Conservation (phyloP, 1,140 invertebrate genomes). For the Arctopsyche grandis region DNA sequence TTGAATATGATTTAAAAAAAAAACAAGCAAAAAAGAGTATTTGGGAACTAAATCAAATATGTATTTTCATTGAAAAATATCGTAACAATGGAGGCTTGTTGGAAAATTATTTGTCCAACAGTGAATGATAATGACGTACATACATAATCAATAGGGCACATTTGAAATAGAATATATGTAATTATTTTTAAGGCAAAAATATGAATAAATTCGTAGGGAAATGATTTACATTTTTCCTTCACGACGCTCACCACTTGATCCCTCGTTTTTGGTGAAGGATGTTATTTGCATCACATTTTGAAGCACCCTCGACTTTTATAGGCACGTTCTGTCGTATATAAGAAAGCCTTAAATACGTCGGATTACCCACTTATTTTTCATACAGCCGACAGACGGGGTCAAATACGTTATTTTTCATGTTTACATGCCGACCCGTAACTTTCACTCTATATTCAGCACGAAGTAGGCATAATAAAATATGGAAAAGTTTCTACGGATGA, state of each 20-base stretch:
- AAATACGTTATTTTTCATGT: constrained; percentile 29
- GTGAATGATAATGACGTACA: no score
- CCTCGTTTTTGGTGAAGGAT: constrained; percentile 17
- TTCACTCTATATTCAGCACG: neutral
- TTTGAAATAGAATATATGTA: neutral
- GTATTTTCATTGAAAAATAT: no score
- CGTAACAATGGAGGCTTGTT: no score
- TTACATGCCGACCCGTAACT: constrained; percentile 17
- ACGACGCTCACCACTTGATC: constrained; percentile 1
- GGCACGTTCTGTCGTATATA: constrained; percentile 25
- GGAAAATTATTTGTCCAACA: no score
- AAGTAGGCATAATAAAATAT: constrained; percentile 5
- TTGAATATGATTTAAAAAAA: no score
- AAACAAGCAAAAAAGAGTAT: no score
- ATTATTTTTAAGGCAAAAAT: neutral
- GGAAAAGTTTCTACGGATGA: neutral
- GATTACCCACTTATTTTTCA: constrained; percentile 31
- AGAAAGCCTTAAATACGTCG: constrained; percentile 27
- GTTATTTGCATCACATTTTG: constrained; percentile 32
- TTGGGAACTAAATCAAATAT: no score
- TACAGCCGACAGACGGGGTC: constrained; percentile 7
- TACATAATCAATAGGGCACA: neutral
- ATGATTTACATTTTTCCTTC: constrained; percentile 6
- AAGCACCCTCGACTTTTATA: constrained; percentile 29
- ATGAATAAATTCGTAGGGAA: constrained; percentile 13